Base-by-base conservation (phyloP, 2,888 invertebrate species). In the Platycheirus albimanus region DNA sequence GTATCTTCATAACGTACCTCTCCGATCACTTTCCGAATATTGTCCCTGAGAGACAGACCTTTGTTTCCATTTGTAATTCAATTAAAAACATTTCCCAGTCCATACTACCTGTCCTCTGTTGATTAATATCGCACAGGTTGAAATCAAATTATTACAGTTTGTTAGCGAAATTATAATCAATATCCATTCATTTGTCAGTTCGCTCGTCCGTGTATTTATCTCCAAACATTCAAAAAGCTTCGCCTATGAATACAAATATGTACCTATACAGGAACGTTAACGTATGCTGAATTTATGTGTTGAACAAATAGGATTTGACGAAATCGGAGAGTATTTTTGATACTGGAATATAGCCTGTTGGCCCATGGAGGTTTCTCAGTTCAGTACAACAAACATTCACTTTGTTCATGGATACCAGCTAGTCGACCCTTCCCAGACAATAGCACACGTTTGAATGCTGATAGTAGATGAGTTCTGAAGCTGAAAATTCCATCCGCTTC, bases 141-240 rank as follows among this genome's bases (percentile, higher is more conserved):
- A 41, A 79, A 80, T 75, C 49, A 75, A 80, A 80, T 75, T 74
- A 80, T 80, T 74, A 54, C 69, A 75, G 63, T 69, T 75, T 80
- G 75, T 58, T 67, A 54, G 30, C 67, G 47, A 75, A 74, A 74
- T 69, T 47, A 80, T 75, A 80, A 80, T 80, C 67, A 58, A 75
- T 17, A 69, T 38, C 38, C 43, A 79, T 61, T 74, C 63, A 79
- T 33, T 15, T 15, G 15, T 58, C 20, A 11, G 4, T 51, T 24
- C 17, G 17, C 8, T 49, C 13, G 61, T 28, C 52, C 20, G 58
- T 66, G 67, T 17, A 67, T 52, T 51, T 67, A 61, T 45, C 52
- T 47, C 45, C 15, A 58, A 24, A 30, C 36, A 63, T 41, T 41
- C 15, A 47, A 20, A 13, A 41, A 13, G 13, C 38, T 41, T 49